Base-by-base conservation (phyloP, 2,797 vertebrate genomes). In the Bryconaethiops microstoma region DNA sequence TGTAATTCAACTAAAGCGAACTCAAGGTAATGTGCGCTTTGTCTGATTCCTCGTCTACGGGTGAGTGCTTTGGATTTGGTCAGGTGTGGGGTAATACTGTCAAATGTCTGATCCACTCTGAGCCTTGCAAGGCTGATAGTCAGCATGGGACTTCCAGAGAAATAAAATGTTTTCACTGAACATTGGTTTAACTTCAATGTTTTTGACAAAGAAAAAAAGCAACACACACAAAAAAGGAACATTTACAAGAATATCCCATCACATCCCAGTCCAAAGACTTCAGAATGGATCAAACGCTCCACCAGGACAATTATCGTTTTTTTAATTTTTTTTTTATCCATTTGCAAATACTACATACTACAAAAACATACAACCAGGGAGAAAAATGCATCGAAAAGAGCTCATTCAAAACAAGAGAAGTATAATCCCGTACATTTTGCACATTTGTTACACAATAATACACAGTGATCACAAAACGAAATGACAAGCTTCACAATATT, bases 361-460 rank as follows among this genome's bases (percentile, higher is more conserved):
- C 83, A 87, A 89, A 52, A 88, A 76, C 90, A 89, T 83, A 90
- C 88, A 90, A 87, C 81, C 86, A 86, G 86, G 88, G 81, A 88
- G 85, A 87, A 78, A 12, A 88, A 88, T 89, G 88, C 84, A 83
- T 84, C 78, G 85, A 85, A 82, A 90, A 86, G 82, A 88, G 87
- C 83, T 87, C 79, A 82, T 84, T 85, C 77, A 86, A 92, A 89
- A 88, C 81, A 82, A 85, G 82, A 87, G 79, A 84, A 81, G 86
- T 90, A 89, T 85, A 92, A 93, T 93, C 92, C 93, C 91, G 90
- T 94, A 94, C 95, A 93, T 96, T 96, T 97, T 96, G 96, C 95
- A 96, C 96, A 94, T 95, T 95, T 93, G 91, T 94, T 92, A 94
- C 93, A 95, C 95, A 95, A 95, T 93, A 95, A 96, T 95, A 96